A percentile compares a stretch with the other conserved stretches of the same genome.
phyloP scores from a whole-genome alignment of 2,888 invertebrate species.

The Cerastis leucographa region DNA sequence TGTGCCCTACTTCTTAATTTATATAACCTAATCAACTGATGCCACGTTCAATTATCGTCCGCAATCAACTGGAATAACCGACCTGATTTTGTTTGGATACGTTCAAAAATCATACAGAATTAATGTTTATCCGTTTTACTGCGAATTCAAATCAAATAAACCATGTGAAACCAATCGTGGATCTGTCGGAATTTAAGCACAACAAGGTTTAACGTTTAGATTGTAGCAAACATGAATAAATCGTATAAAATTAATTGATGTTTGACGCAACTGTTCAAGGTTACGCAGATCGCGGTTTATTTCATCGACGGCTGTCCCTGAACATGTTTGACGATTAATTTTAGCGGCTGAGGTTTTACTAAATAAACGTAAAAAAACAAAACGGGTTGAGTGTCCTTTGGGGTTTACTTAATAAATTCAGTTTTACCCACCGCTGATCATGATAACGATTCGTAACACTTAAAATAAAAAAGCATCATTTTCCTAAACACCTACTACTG shows the following conservation, averaged over 20 bases:
- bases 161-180: constrained; percentile 37
- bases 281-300: background rate
- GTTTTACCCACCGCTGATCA: background rate
- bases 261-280: constrained; percentile 4
- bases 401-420: background rate
- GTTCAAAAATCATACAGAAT: constrained; percentile 33
- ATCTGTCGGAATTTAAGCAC: constrained; percentile 26
- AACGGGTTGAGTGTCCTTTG: background rate
- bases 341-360: background rate
- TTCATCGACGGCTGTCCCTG: constrained; percentile 7
- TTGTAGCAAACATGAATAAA: constrained; percentile 34
- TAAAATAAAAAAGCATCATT: background rate
- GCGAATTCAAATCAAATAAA: constrained; percentile 48
- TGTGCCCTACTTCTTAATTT: background rate
- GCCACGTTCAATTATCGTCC: constrained; percentile 9
- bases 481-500: too few relatives aligned
- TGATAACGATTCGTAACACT: background rate
- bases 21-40: constrained; percentile 13
- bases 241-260: constrained; percentile 26
- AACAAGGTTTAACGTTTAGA: background rate
- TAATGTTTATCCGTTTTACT: constrained; percentile 42
- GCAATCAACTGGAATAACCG: constrained; percentile 27
- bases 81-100: constrained; percentile 34
- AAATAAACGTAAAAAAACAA: background rate
- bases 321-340: constrained; percentile 1